Conservation (phyloP, 2,888 invertebrate genomes). For the Philereme transversata region DNA sequence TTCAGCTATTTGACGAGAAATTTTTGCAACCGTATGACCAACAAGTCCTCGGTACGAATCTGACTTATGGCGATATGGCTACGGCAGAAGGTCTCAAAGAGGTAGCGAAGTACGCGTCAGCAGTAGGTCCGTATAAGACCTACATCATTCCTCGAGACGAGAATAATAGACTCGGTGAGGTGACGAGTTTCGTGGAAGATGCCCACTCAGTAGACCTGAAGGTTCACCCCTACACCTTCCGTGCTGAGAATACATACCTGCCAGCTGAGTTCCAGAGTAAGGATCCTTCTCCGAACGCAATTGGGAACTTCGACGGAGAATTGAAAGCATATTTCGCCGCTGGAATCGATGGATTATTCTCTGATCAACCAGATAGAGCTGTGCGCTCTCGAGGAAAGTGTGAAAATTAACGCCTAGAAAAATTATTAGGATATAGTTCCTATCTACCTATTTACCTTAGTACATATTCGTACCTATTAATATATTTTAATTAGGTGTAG, state of each 20-base stretch:
- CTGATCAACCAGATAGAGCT: slow-evolving; percentile 72
- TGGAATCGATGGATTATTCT: slow-evolving; percentile 73
- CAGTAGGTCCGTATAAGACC: slow-evolving; percentile 71
- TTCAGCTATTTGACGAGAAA: slow-evolving; percentile 62
- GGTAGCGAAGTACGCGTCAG: slow-evolving; percentile 69
- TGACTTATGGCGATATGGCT: slow-evolving; percentile 71
- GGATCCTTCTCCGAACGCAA: slow-evolving; percentile 42
- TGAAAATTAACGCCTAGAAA: not conserved
- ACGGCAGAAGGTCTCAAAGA: slow-evolving; percentile 63
- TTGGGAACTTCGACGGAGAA: slow-evolving; percentile 64
- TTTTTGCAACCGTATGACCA: slow-evolving; percentile 63
- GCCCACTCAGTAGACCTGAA: slow-evolving; percentile 66
- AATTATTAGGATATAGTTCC: too few relatives aligned
- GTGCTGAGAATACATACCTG: slow-evolving; percentile 69
- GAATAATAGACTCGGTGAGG: slow-evolving; percentile 53
- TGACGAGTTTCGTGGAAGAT: slow-evolving; percentile 64
- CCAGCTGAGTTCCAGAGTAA: slow-evolving; percentile 62
- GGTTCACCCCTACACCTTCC: slow-evolving; percentile 75
- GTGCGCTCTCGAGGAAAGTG: slow-evolving; percentile 45
- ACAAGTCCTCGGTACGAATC: slow-evolving; percentile 47
- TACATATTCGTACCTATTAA: too few relatives aligned
- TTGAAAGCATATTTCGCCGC: slow-evolving; percentile 62
- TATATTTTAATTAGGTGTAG: too few relatives aligned
- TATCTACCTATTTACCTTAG: slow-evolving; percentile 2
- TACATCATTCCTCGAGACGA: slow-evolving; percentile 69